Base-by-base conservation (phyloP, 2,113 vertebrate species). In the Ptilorrhoa leucosticta region DNA sequence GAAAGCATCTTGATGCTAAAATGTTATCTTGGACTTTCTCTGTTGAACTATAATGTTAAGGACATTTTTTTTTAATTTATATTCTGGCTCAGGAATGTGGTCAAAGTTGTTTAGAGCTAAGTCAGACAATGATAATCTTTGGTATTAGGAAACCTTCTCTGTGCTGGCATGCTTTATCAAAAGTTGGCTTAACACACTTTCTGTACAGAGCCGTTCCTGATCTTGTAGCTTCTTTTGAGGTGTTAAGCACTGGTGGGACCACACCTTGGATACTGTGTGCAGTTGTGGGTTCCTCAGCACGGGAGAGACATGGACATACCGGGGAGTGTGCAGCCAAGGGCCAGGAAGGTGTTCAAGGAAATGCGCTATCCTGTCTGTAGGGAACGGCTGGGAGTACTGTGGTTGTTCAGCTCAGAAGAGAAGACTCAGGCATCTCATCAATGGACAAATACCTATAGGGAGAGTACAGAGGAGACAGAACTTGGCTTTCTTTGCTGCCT, bases 281-380 rank as follows among this genome's bases (percentile, higher is more conserved):
- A 22, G 21, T 2, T 48, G n/a, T 23, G 37, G 12, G 10, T 7
- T 37, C 35, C 37, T 56, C 51, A 65, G 44, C 33, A 23, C 22
- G 13, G 42, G 14, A 20, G 12, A 37, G 11, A 11, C 1, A 0
- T 1, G 24, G 24, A 9, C 5, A 1, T 22, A 1, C 8, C 6
- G 26, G 15, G 31, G 9, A 17, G 39, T 7, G 35, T 15, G n/a
- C 27, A 39, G 63, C 2, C 0, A 50, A 65, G 50, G 35, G 35
- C 31, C 6, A 3, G 42, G 50, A 27, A 33, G 31, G 42, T 19
- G 15, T 33, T 44, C 3, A 23, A 23, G 50, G 66, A 33, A 35
- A 48, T 50, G 35, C 27, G 11, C 26, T 8, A 6, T 15, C 35
- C 37, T 48, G 17, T 15, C 50, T 42, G 14, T 33, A 27, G 11